These are phyloP conservation scores for Ataeniobius toweri DNA, from an alignment of 2,797 vertebrate species.

Conservation along the genomic window DNA sequence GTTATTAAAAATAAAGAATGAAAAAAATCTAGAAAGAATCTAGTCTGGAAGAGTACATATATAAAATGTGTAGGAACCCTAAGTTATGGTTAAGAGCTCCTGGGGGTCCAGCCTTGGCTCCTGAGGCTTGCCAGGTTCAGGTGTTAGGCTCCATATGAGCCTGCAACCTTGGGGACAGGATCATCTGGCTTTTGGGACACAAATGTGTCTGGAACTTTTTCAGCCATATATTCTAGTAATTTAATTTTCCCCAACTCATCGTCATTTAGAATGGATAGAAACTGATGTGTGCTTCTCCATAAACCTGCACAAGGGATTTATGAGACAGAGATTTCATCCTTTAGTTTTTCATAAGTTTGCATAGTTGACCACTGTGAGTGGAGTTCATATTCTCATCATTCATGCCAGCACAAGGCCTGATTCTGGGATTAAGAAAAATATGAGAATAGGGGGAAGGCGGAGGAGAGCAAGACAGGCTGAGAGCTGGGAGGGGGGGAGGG, in stretches of 20 bases:
- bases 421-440: constrained; percentile 24
- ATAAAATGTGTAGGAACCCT: neutral
- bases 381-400: constrained; percentile 56
- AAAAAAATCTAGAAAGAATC: neutral
- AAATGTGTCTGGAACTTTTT: neutral
- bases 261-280: neutral
- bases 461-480: constrained; percentile 30
- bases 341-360: constrained; percentile 54
- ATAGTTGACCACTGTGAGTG: constrained; percentile 49
- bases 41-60: neutral
- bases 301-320: constrained; percentile 37
- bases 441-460: neutral
- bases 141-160: neutral
- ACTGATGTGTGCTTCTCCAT: neutral
- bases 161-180: neutral
- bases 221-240: neutral
- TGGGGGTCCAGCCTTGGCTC: neutral
- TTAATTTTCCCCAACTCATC: neutral
- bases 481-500: constrained; percentile 31
- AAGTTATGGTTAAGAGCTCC: neutral
- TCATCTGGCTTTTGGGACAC: neutral
- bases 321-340: constrained; percentile 42
- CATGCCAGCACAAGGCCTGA: constrained; percentile 46
- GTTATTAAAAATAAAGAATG: neutral
- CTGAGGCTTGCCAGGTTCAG: neutral